Base-by-base conservation (phyloP, 2,113 vertebrate species). In the Sebastes fasciatus region DNA sequence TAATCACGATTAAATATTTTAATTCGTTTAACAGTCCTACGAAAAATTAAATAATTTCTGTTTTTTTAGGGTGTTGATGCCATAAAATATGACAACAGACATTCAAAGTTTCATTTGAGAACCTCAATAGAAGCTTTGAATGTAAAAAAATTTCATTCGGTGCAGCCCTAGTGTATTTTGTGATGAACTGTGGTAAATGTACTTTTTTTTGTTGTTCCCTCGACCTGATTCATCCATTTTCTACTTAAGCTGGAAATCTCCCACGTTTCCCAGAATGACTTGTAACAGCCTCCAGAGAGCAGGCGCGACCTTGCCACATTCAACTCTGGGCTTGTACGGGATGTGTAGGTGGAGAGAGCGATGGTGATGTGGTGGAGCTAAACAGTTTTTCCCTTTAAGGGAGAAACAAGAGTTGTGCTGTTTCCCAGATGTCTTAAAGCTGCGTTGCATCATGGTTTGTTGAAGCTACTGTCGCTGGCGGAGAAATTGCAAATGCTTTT, bases 201-300 rank as follows among this genome's bases (percentile, higher is more conserved):
- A 23, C 43, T 58, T 16, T 34, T 16, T 34, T 80, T 8, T 72
- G 60, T 21, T 34, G 63, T 71, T 74, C 23, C 42, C 43, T 66
- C 12, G 3, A 68, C 48, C 23, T 16, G 75, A 55, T n/a, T 57
- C 23, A 2, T 69, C 51, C 55, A 14, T 16, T 57, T 61, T 84
- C 45, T 62, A 21, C 45, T 23, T 48, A 21, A 4, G 43, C 45
- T 78, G 65, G 11, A 76, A 86, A 51, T 83, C 71, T 85, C 78
- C 75, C 75, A 82, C 80, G 70, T 75, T 90, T 89, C 83, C 86
- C 74, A 84, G 78, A 86, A 86, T 52, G 49, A 58, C 82, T 88
- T 65, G 73, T 46, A 67, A n/a, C 73, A 78, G 40, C 82, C 86
- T 75, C 65, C 71, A 72, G 84, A 83, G 86, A 81, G 70, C 43